A percentile compares a stretch with the other conserved stretches of the same genome.
phyloP scores from a whole-genome alignment of 1,140 invertebrate species.

The Elysia chlorotica region DNA sequence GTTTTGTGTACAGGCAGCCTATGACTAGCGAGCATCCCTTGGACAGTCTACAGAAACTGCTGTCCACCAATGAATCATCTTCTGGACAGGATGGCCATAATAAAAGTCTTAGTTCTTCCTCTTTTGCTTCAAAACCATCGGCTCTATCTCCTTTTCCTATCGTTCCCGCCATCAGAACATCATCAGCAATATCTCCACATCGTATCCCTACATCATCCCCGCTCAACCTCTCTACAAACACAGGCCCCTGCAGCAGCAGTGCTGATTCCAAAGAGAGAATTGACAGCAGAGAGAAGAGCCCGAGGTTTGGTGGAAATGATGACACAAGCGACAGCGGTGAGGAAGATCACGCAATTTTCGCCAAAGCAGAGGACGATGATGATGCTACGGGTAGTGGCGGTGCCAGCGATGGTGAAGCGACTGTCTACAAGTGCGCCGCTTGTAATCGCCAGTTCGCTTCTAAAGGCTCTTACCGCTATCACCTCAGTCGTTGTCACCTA shows the following conservation, averaged over 20 bases:
- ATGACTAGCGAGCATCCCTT: conserved; percentile 70
- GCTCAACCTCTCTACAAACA: conserved; percentile 39
- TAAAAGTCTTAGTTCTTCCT: too few relatives aligned
- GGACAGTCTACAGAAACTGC: conserved; percentile 90
- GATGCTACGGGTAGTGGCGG: conserved; percentile 35
- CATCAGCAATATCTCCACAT: conserved; percentile 23
- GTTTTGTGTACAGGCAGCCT: conserved; percentile 55
- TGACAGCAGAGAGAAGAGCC: too few relatives aligned
- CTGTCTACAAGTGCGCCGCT: conserved; percentile 81
- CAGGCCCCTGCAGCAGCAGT: conserved; percentile 5
- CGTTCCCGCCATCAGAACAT: conserved; percentile 25
- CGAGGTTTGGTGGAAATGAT: too few relatives aligned
- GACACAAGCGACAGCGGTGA: conserved; percentile 21
- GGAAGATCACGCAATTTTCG: too few relatives aligned
- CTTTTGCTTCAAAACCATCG: too few relatives aligned
- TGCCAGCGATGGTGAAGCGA: conserved; percentile 24
- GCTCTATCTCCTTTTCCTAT: conserved; percentile 5
- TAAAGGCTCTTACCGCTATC: conserved; percentile 94
- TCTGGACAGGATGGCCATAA: too few relatives aligned
- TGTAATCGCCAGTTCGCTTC: conserved; percentile 96
- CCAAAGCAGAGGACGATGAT: conserved; percentile 29
- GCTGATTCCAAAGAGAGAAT: too few relatives aligned
- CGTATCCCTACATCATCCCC: conserved; percentile 34
- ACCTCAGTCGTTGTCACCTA: conserved; percentile 95
- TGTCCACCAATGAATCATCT: conserved; percentile 74